These are phyloP conservation scores for Planiliza haematocheilus DNA, from an alignment of 2,113 vertebrate genomes.

Conservation along the genomic window DNA sequence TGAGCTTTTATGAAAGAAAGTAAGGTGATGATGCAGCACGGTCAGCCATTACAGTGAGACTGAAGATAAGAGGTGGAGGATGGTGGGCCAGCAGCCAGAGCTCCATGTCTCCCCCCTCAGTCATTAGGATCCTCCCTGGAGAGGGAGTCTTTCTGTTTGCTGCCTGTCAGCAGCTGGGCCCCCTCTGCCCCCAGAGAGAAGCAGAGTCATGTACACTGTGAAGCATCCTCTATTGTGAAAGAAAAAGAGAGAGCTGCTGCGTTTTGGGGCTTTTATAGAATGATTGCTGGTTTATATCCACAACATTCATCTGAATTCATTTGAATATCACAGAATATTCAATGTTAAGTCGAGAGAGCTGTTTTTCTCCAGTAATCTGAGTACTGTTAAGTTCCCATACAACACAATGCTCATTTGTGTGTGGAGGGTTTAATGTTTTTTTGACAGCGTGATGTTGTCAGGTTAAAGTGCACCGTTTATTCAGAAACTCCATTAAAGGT, in stretches of 20 bases:
- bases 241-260: not conserved
- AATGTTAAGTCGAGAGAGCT: not conserved
- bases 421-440: slow-evolving; percentile 12
- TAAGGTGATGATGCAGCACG: slow-evolving; percentile 23
- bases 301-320: not conserved
- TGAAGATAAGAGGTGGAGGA: slow-evolving; percentile 11
- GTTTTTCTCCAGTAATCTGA: not conserved
- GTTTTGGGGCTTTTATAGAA: not conserved
- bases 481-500: slow-evolving; percentile 54
- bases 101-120: slow-evolving; percentile 30
- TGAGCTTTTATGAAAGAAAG: slow-evolving; percentile 10
- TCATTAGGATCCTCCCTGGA: slow-evolving; percentile 72
- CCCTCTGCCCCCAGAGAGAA: slow-evolving; percentile 50
- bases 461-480: slow-evolving; percentile 34
- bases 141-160: slow-evolving; percentile 52
- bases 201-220: slow-evolving; percentile 5
- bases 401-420: not conserved
- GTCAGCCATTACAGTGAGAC: slow-evolving; percentile 17
- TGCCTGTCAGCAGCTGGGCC: slow-evolving; percentile 69
- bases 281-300: not conserved
- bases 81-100: slow-evolving; percentile 40
- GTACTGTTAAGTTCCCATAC: too few species aligned
- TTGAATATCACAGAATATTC: not conserved
- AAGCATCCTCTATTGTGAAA: slow-evolving; percentile 23
- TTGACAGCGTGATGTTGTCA: not conserved